These are phyloP conservation scores for Leucania comma DNA, from an alignment of 2,888 invertebrate genomes.

Conservation along the genomic window DNA sequence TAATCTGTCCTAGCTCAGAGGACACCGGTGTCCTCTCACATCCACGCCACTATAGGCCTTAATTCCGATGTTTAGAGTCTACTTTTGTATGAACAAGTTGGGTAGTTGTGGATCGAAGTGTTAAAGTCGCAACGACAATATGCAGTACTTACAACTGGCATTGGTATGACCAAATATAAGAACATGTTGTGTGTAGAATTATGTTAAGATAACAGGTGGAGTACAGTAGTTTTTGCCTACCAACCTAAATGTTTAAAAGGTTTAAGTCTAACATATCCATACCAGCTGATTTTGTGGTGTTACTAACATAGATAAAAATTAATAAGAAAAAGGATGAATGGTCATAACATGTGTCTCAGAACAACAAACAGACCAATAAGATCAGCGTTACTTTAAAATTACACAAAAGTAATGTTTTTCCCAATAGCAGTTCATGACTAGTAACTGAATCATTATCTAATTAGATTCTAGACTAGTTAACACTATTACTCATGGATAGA, in stretches of 20 bases:
- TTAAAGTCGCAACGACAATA: too few relatives aligned
- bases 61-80: too few relatives aligned
- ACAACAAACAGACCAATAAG: not conserved
- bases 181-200: too few relatives aligned
- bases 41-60: too few relatives aligned
- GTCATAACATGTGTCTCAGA: not conserved
- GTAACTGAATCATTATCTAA: constrained; percentile 25
- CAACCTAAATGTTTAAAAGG: accelerated
- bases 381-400: constrained; percentile 5
- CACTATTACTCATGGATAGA: constrained; percentile 34
- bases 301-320: not conserved
- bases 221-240: not conserved
- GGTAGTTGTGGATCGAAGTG: too few relatives aligned
- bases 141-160: too few relatives aligned
- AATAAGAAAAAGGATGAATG: not conserved
- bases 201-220: not conserved
- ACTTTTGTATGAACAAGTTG: too few relatives aligned
- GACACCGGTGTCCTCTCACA: too few relatives aligned
- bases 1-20: too few relatives aligned
- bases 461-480: constrained; percentile 4
- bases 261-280: not conserved
- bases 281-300: not conserved
- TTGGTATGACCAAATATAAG: too few relatives aligned
- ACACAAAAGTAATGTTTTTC: not conserved
- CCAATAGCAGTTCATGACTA: not conserved